A percentile compares a stretch with the other conserved stretches of the same genome.
These are phyloP conservation scores for Lordiphosa stackelbergi DNA, from an alignment of 1,140 invertebrate species.

Conservation along the genomic window DNA sequence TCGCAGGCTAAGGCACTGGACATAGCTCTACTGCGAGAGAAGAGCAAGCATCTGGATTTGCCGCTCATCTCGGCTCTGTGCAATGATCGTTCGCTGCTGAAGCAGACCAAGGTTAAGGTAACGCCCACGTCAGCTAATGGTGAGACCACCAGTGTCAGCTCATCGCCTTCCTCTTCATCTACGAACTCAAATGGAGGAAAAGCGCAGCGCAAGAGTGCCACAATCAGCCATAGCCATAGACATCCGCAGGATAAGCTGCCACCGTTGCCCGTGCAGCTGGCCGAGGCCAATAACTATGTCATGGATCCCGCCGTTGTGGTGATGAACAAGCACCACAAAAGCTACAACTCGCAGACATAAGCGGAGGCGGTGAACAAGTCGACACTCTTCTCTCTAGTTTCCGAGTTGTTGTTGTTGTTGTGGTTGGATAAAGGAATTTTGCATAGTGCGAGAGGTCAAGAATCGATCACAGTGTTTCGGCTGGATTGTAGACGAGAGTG, in stretches of 20 bases:
- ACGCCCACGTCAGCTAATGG: conserved; percentile 79
- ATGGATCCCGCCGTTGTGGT: conserved; percentile 70
- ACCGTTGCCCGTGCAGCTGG: conserved; percentile 68
- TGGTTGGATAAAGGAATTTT: conserved; percentile 28
- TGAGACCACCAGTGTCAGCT: conserved; percentile 8
- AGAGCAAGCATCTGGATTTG: conserved; percentile 91
- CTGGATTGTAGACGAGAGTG: conserved; percentile 14
- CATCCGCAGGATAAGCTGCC: conserved; percentile 80
- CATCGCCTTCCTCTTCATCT: conserved; percentile 2
- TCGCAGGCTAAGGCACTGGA: conserved; percentile 79
- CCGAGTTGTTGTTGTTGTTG: conserved; percentile 17
- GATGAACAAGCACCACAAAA: conserved; percentile 71
- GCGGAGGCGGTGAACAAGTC: conserved; percentile 27
- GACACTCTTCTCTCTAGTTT: conserved; percentile 62
- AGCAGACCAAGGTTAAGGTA: conserved; percentile 90
- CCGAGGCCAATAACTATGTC: conserved; percentile 76
- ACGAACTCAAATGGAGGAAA: too few relatives aligned
- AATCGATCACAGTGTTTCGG: conserved; percentile 69
- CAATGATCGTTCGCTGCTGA: conserved; percentile 90
- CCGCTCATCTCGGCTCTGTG: conserved; percentile 92
- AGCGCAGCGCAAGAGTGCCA: conserved; percentile 79
- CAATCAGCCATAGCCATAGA: conserved; percentile 80
- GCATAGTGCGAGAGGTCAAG: conserved; percentile 18
- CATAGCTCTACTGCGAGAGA: conserved; percentile 88
- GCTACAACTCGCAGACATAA: conserved; percentile 61